These are phyloP conservation scores for Delichon dasypus DNA, from an alignment of 2,797 vertebrate genomes.

Conservation along the genomic window DNA sequence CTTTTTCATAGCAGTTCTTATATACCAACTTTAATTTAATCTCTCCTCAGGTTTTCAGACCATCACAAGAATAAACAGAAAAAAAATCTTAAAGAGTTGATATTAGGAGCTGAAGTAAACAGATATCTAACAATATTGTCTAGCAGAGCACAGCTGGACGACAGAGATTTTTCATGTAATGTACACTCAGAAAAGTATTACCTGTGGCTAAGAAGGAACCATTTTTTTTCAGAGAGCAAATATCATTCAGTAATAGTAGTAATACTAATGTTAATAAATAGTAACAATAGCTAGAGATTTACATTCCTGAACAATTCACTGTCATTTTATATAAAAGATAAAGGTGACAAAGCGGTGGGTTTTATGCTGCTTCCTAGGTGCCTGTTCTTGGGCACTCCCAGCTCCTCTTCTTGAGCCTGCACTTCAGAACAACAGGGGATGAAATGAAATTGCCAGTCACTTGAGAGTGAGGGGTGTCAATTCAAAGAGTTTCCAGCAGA, in stretches of 20 bases:
- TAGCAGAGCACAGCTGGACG: neutral
- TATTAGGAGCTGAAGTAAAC: neutral
- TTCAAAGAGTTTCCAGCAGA: neutral
- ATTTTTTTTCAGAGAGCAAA: slow-evolving; percentile 13
- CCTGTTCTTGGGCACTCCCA: neutral
- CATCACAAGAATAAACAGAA: neutral
- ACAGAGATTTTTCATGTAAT: neutral
- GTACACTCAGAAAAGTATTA: neutral
- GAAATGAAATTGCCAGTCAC: neutral
- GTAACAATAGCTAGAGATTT: neutral
- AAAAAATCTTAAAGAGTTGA: neutral
- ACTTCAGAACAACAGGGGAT: neutral
- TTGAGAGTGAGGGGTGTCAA: neutral
- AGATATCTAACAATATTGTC: neutral
- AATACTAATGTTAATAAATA: neutral
- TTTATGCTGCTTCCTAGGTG: neutral
- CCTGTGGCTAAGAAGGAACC: neutral
- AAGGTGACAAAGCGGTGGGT: neutral
- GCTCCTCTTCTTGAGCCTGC: neutral
- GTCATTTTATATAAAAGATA: neutral
- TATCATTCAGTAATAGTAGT: neutral
- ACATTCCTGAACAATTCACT: neutral
- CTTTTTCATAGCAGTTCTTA: neutral
- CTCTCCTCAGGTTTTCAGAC: neutral
- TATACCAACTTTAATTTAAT: neutral